A percentile compares a stretch with the other conserved stretches of the same genome.
These are phyloP conservation scores for Pangasius larnaudii DNA, from an alignment of 2,797 vertebrate species.

Conservation along the genomic window DNA sequence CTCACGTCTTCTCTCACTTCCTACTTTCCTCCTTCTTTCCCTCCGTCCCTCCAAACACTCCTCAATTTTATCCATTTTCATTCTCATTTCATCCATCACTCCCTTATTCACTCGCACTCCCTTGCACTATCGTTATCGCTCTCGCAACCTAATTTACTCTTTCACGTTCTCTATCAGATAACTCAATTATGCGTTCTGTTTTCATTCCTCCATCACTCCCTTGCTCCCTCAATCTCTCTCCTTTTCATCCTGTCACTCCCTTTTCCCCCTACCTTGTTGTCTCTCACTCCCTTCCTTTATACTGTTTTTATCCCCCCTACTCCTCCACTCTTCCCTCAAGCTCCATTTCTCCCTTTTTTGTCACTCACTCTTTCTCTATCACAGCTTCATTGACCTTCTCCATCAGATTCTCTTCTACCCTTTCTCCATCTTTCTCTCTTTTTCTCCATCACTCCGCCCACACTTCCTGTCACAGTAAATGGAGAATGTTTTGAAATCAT, in stretches of 20 bases:
- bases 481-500: not conserved
- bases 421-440: not conserved
- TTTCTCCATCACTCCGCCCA: not conserved
- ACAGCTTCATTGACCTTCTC: not conserved
- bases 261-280: not conserved
- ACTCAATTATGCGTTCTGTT: not conserved
- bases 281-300: not conserved
- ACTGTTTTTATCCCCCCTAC: not conserved
- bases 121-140: not conserved
- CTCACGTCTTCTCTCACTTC: not conserved
- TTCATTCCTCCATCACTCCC: constrained; percentile 11
- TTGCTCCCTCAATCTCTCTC: not conserved
- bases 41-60: not conserved
- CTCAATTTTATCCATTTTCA: not conserved
- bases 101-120: not conserved
- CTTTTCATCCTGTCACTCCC: constrained; percentile 17
- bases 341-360: not conserved
- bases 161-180: no score
- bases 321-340: not conserved
- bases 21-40: not conserved
- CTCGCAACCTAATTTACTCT: not conserved
- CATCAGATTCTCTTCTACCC: not conserved
- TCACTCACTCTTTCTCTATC: not conserved
- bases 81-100: not conserved
- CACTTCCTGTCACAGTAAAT: not conserved